Percentiles rank a stretch among this genome's conserved stretches.
Evolutionary conservation across 1,140 invertebrate genomes (phyloP).

Genomic region (Ditylenchus dipsaci): DNA sequence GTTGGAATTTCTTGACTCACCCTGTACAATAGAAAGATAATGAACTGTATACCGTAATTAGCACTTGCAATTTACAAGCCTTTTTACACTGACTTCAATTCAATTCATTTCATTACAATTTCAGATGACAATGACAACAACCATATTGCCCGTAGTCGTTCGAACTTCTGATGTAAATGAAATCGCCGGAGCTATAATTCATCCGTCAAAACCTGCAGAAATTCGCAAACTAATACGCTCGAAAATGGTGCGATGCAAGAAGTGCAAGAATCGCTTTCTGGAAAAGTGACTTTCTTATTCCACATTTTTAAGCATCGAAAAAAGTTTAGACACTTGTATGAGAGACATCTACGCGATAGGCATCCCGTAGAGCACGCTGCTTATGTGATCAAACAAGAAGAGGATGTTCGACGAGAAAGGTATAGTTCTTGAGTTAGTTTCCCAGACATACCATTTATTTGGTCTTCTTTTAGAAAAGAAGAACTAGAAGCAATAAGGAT

Average conservation of each 20-base stretch:
- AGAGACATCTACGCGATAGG: slow-evolving; percentile 52
- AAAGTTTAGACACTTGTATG: slow-evolving; percentile 36
- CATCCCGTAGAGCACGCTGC: slow-evolving; percentile 51
- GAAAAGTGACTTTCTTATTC: slow-evolving; percentile 20
- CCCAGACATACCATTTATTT: background rate
- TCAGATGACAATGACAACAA: background rate
- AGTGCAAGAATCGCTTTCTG: slow-evolving; percentile 54
- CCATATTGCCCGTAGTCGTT: background rate
- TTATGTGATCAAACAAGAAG: slow-evolving; percentile 53
- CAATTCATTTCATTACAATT: too few species aligned
- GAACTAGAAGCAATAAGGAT: slow-evolving; percentile 54
- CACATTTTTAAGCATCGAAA: background rate
- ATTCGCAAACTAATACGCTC: slow-evolving; percentile 48
- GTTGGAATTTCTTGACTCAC: too few species aligned
- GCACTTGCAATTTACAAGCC: too few species aligned
- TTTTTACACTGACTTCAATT: too few species aligned
- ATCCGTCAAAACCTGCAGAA: slow-evolving; percentile 47
- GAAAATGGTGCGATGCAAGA: slow-evolving; percentile 54
- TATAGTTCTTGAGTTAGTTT: slow-evolving; percentile 6
- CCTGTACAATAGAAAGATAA: too few species aligned
- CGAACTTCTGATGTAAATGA: background rate
- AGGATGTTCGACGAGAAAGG: slow-evolving; percentile 53
- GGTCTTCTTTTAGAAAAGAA: slow-evolving; percentile 35
- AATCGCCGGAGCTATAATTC: slow-evolving; percentile 28
- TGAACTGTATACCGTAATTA: too few species aligned